Evolutionary conservation across 2,888 invertebrate species (phyloP).

Genomic region (Diabrotica balteata): DNA sequence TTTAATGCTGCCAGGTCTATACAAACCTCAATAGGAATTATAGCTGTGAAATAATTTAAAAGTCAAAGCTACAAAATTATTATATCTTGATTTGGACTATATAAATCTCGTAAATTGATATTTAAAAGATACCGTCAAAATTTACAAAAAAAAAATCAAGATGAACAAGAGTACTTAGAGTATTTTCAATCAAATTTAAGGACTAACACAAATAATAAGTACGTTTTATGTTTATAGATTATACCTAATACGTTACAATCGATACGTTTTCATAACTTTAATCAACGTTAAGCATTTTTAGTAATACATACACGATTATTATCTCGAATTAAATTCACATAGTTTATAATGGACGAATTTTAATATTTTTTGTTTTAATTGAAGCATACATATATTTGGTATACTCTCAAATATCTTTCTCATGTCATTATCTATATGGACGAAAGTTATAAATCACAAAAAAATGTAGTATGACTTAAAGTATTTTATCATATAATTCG

Average conservation of each 20-base stretch:
- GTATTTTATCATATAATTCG: background rate
- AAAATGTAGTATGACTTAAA: background rate
- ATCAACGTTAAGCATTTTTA: background rate
- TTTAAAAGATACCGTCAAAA: no score
- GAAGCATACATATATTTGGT: no score
- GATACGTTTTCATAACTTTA: background rate
- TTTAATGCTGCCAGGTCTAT: no score
- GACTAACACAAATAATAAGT: background rate
- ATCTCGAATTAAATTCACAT: background rate
- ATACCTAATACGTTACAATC: background rate
- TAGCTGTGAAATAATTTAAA: no score
- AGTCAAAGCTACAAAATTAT: no score
- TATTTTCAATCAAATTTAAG: background rate
- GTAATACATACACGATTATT: slow-evolving; percentile 4
- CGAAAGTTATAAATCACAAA: slow-evolving; percentile 10
- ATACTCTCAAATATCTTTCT: slow-evolving; percentile 6
- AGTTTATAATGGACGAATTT: slow-evolving; percentile 11
- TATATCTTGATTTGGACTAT: no score
- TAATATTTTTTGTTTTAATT: background rate
- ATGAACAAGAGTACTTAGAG: no score
- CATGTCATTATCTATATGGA: slow-evolving; percentile 9
- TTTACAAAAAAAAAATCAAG: no score
- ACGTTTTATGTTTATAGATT: no score
- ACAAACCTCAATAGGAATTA: no score
- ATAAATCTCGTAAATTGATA: no score